phyloP scores from a whole-genome alignment of 2,888 invertebrate genomes.

The Aquatica leii region DNA sequence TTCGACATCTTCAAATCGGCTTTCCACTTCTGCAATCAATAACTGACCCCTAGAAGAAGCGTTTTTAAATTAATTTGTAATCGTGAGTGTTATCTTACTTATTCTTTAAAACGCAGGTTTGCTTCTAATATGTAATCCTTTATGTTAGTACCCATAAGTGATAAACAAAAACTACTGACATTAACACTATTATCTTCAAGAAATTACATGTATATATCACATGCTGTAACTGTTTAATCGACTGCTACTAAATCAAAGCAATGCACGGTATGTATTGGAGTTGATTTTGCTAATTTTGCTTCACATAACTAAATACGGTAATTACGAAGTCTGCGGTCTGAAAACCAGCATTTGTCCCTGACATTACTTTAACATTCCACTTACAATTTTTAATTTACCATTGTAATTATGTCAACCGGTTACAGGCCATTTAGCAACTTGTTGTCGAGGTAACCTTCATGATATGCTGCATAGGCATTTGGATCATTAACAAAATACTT shows the following conservation, averaged over 20 bases:
- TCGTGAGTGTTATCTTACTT: constrained; percentile 68
- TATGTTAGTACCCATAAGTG: constrained; percentile 95
- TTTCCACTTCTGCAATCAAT: constrained; percentile 95
- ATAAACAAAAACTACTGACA: constrained; percentile 93
- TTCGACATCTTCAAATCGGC: constrained; percentile 82
- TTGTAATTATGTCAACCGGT: constrained; percentile 88
- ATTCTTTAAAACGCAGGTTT: constrained; percentile 84
- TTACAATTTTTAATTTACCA: too few relatives aligned
- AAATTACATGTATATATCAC: constrained; percentile 90
- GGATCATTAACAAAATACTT: constrained; percentile 79
- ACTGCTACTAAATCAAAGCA: constrained; percentile 91
- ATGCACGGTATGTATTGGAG: constrained; percentile 79
- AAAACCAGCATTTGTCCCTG: too few relatives aligned
- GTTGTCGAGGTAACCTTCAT: constrained; percentile 89
- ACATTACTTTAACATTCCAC: too few relatives aligned
- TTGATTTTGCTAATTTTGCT: constrained; percentile 77
- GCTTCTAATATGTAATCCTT: constrained; percentile 88
- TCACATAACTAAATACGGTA: constrained; percentile 99
- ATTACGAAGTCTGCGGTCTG: constrained; percentile 72
- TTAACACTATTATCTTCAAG: constrained; percentile 75
- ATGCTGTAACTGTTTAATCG: constrained; percentile 81
- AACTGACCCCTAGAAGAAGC: constrained; percentile 75
- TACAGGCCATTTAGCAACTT: constrained; percentile 90
- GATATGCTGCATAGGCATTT: constrained; percentile 85
- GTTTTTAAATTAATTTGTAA: too few relatives aligned